Evolutionary conservation across 2,113 vertebrate genomes (phyloP), one percentile per base, ranked within the genome.

Genomic region (Platanista minor): DNA sequence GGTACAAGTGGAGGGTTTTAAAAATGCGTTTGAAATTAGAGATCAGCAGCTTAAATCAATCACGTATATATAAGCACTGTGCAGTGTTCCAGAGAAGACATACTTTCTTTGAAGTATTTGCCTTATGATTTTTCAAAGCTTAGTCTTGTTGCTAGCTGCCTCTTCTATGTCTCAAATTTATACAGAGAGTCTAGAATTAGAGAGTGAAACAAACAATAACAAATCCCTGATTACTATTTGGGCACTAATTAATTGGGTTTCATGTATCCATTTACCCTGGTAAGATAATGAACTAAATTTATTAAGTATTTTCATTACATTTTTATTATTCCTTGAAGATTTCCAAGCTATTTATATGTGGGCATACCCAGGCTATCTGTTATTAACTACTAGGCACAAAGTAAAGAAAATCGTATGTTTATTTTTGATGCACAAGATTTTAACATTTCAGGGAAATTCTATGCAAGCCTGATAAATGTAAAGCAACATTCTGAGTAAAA

Each of bases 361-460:
- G 83, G 87, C 77, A 97, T 90, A n/a, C 97, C 86, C 71, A 90
- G 67, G 57, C 90, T 97, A 95, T 98, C 85, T 72, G 81, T 93
- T 97, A 97, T 97, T 98, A 97, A 97, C 91, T 97, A 92, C 90
- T 97, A 98, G 98, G 14, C 96, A 94, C 87, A 98, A 98, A 74
- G 87, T 97, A 97, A 97, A 89, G 82, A 75, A 97, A 98, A 98
- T 93, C 87, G 87, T 67, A 78, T 96, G 86, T 96, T 96, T 98
- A 84, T 85, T 98, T 98, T 97, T 97, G 87, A 97, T 81, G 75
- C 98, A 92, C 39, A 81, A 69, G 94, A 98, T 77, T 96, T 91
- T 18, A 81, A 91, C 13, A 0, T 95, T 98, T 96, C 80, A 95
- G 90, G 59, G 72, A 94, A 97, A 95, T 74, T 97, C 66, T 54